phyloP scores from a whole-genome alignment of 64 coral and sea anemone genomes.

The Astreopora myriophthalma region DNA sequence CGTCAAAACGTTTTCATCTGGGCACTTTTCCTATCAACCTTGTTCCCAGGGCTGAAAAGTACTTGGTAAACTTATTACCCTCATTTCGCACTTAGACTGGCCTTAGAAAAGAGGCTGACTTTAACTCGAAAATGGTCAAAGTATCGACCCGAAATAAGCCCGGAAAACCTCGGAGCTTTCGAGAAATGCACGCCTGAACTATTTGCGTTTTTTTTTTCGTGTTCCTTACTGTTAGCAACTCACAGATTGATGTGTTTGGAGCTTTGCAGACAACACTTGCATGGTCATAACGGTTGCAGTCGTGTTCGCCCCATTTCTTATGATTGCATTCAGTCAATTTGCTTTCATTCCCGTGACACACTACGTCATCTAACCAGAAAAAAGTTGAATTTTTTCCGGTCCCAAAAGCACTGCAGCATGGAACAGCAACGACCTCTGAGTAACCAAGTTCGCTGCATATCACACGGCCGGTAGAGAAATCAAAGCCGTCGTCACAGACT shows the following conservation, averaged over 20 bases:
- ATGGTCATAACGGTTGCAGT: not conserved
- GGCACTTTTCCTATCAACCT: too few species aligned
- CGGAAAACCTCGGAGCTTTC: too few species aligned
- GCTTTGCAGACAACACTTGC: conserved; percentile 32
- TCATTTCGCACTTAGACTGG: too few species aligned
- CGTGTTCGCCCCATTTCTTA: not conserved
- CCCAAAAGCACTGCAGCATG: conserved; percentile 34
- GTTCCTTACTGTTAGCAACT: not conserved
- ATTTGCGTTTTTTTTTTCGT: too few species aligned
- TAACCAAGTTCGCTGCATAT: conserved; percentile 53
- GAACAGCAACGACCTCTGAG: conserved; percentile 28
- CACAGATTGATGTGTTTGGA: conserved; percentile 4
- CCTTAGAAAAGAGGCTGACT: too few species aligned
- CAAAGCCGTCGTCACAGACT: conserved; percentile 22
- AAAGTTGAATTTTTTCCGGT: too few species aligned
- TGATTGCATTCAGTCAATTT: conserved; percentile 25
- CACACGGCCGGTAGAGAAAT: conserved; percentile 23
- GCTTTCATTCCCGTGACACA: conserved; percentile 48
- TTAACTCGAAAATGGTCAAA: too few species aligned
- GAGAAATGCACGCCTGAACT: too few species aligned
- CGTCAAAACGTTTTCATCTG: too few species aligned
- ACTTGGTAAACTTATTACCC: too few species aligned
- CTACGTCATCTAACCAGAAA: conserved; percentile 20
- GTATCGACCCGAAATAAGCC: too few species aligned
- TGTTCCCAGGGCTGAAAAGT: too few species aligned